Base-by-base conservation (phyloP, 2,888 invertebrate species). In the Unio delphinus region DNA sequence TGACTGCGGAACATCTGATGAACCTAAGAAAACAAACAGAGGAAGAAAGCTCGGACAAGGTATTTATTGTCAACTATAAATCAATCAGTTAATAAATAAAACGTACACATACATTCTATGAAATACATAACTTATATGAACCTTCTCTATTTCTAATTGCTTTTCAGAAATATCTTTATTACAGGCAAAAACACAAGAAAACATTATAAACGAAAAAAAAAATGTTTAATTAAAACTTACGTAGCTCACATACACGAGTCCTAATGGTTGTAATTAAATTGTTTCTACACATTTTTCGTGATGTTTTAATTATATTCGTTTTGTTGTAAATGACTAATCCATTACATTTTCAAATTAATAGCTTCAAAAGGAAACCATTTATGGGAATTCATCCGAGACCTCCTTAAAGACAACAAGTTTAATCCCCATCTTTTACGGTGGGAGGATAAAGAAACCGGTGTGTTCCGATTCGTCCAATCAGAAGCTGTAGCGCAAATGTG, bases 391-490 rank as follows among this genome's bases (percentile, higher is more conserved):
- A 93, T 96, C 83, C 92, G 95, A 79, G 95, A 96, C 88, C 92
- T 96, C 55, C 91, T 96, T 72, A 92, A 94, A 78, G 94, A 95
- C 87, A 92, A 93, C 11, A 92, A 93, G 75, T 95, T 94, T 80
- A 95, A 95, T 87, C 96, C 96, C 0, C 93, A 93, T 65, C 92
- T 95, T 78, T 95, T 96, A 82, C 94, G 95, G 88, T 96, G 96
- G 96, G 96, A 96, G 89, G 94, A 96, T 89, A 93, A 94, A 84
- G 92, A 94, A 59, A 93, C 94, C 79, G 96, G 96, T 17, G 94
- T 95, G 82, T 97, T 97, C 91, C 93, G 96, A 82, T 96, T 97
- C 86, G 95, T 96, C n/a, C 94, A 95, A 83, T 95, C 95, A 67
- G 95, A 96, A 86, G 94, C 94, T 86, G 95, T 96, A 17, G 96